phyloP scores from a whole-genome alignment of 2,888 invertebrate species.

The Disparrhopalites patrizii region DNA sequence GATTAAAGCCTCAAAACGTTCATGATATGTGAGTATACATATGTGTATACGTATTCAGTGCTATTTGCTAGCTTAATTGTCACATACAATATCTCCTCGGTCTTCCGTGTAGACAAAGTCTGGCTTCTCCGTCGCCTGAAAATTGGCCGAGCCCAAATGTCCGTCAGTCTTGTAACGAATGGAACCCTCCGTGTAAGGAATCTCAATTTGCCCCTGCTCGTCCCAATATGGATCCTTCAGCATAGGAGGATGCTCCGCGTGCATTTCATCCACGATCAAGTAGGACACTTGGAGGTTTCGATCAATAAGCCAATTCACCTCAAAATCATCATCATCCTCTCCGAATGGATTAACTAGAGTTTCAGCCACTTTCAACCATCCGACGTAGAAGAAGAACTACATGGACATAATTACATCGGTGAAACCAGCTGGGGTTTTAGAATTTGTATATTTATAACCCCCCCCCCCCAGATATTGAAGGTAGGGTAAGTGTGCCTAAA shows the following conservation, averaged over 20 bases:
- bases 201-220: constrained; percentile 75
- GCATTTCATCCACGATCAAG: constrained; percentile 90
- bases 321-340: constrained; percentile 86
- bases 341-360: constrained; percentile 63
- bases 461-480: too few relatives aligned
- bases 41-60: too few relatives aligned
- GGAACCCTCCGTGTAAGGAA: constrained; percentile 84
- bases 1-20: too few relatives aligned
- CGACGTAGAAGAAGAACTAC: constrained; percentile 53
- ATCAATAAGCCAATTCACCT: constrained; percentile 56
- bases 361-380: constrained; percentile 54
- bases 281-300: constrained; percentile 67
- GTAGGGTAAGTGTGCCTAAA: too few relatives aligned
- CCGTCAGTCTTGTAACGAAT: constrained; percentile 54
- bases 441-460: too few relatives aligned
- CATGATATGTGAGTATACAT: too few relatives aligned
- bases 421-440: background rate
- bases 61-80: too few relatives aligned
- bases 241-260: constrained; percentile 71
- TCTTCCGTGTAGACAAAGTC: constrained; percentile 7
- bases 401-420: background rate
- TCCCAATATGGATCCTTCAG: constrained; percentile 61
- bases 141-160: background rate
- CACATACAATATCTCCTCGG: too few relatives aligned
- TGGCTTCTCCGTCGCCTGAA: background rate